Base-by-base conservation (phyloP, 1,140 invertebrate genomes). In the Drosophila tani region DNA sequence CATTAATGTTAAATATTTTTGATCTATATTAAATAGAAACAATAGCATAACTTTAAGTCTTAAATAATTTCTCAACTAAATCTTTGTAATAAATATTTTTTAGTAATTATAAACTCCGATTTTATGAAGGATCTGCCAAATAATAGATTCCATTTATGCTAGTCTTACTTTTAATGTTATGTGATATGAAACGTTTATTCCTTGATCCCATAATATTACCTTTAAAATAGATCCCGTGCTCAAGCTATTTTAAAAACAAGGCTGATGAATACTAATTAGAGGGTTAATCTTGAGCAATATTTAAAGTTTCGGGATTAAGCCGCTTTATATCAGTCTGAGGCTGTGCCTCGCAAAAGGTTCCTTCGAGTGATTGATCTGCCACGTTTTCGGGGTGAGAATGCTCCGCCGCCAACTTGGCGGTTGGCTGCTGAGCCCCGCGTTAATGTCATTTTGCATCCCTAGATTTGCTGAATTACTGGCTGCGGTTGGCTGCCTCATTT, bases 401-500 rank as follows among this genome's bases (percentile, higher is more conserved):
- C 40, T 46, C 19, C 17, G 11, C 41, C 57, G 66, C 41, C 57
- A 62, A 7, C 57, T 38, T 49, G 60, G 32, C 65, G 57, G 45
- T 49, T 41, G 40, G 35, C 67, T 69, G 68, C 53, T 71, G 46
- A 73, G 29, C 53, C 67, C 53, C 21, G 53, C 68, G 45, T 40
- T 58, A 79, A 53, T 58, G 60, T 55, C 53, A 38, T 47, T 60
- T 73, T 79, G 76, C 59, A 79, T 56, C 59, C 75, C 55, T 75
- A 57, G 78, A 46, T 82, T 73, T 71, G 68, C 59, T 64, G 84
- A 91, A 88, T 91, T 86, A 88, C 88, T 69, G 69, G 70, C 81
- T 85, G 90, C 79, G 90, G 90, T 91, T 82, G 75, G 78, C 51
- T 78, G 79, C 60, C 81, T 87, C 91, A 91, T 92, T 90, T 91